phyloP scores from a whole-genome alignment of 2,797 vertebrate species.

The Paguma larvata region DNA sequence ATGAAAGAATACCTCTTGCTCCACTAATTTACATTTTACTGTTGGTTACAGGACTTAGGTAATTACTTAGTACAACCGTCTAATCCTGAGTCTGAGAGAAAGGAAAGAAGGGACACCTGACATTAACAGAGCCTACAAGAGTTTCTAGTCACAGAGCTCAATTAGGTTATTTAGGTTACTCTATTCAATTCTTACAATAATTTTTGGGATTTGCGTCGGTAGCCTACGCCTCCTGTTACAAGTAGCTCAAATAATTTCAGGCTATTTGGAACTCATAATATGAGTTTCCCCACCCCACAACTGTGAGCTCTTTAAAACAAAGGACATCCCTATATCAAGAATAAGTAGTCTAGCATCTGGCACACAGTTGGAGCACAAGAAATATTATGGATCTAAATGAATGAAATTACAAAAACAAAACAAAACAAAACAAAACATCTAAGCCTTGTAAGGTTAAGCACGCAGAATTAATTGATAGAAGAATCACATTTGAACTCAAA shows the following conservation, averaged over 20 bases:
- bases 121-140: not conserved
- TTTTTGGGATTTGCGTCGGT: not conserved
- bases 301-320: not conserved
- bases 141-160: not conserved
- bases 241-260: not conserved
- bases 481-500: not conserved
- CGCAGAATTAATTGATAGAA: not conserved
- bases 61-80: not conserved
- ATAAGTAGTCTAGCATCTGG: not conserved
- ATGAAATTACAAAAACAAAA: not conserved
- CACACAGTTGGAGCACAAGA: not conserved
- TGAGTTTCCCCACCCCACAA: not conserved
- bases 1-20: not conserved
- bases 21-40: not conserved
- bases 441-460: not conserved
- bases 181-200: not conserved
- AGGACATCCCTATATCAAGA: not conserved
- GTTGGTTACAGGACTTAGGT: not conserved
- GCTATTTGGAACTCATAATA: not conserved
- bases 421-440: not conserved
- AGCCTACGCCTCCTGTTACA: not conserved
- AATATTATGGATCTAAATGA: slow-evolving; percentile 49
- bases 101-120: not conserved
- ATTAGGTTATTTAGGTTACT: not conserved
- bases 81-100: not conserved